Evolutionary conservation across 1,140 invertebrate species (phyloP), one percentile per base, ranked within the genome.

Genomic region (Euura lappo): DNA sequence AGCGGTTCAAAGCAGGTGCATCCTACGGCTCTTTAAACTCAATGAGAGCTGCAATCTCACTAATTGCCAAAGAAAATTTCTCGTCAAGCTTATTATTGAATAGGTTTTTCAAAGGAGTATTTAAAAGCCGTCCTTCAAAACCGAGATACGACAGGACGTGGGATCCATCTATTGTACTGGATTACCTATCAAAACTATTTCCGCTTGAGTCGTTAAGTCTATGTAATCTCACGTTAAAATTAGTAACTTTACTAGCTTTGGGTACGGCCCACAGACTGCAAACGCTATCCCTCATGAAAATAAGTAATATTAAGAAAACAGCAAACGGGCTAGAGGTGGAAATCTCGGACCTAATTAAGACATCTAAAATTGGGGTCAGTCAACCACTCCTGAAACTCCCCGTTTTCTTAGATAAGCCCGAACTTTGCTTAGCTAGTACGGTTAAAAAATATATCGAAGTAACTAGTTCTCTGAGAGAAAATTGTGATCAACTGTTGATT

Each of bases 261-360:
- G 47, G 44, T n/a, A 79, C 77, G 28, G 77, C 73, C 3, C 73
- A 77, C 42, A 10, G 77, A 28, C 65, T 71, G 77, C 84, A 85
- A 82, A 85, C 69, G 2, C 72, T 74, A 51, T 71, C 3, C 46
- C 45, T 44, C 74, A 73, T 13, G 71, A 75, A 71, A 51, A 68
- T 76, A 10, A 6, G 28, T 44, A 72, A 76, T 72, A 68, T 76
- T 45, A 10, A 43, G 10, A 70, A 70, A 45, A 44, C 11, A 1
- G 4, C 11, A 2, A 47, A 75, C 28, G 28, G 69, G 2, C 68
- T 75, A 3, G 70, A 76, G n/a, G 78, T 80, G 5, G 71, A 75
- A 69, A 77, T 77, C 65, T 10, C 65, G 2, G 75, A 71, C 7
- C 70, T 10, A 10, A 74, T 71, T 4, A 74, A 74, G 13, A 76